Evolutionary conservation across 2,888 invertebrate genomes (phyloP).

Genomic region (Cephus pulcher): DNA sequence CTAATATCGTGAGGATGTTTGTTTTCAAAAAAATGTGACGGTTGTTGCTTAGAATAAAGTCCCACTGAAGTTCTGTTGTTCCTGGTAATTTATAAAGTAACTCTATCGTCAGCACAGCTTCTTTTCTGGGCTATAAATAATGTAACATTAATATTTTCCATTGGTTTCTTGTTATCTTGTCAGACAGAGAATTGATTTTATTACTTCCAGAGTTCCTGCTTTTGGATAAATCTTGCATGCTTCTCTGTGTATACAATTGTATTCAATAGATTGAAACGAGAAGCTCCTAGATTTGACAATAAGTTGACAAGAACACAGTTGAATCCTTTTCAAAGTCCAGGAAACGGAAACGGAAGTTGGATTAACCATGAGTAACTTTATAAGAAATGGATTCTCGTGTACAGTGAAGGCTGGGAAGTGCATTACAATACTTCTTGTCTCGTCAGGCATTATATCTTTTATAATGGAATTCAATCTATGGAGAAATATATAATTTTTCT

Average conservation of each 20-base stretch:
- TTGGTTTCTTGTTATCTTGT: not conserved
- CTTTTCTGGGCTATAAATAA: constrained; percentile 15
- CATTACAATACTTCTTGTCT: constrained; percentile 43
- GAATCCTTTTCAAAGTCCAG: constrained; percentile 52
- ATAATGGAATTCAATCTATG: constrained; percentile 54
- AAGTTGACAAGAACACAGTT: constrained; percentile 58
- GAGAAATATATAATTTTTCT: constrained; percentile 12
- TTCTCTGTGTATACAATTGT: constrained; percentile 60
- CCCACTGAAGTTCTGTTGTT: constrained; percentile 56
- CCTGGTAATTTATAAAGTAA: constrained; percentile 54
- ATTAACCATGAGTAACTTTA: constrained; percentile 57
- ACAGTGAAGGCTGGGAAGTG: constrained; percentile 53
- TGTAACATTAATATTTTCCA: not conserved
- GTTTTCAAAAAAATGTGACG: constrained; percentile 57
- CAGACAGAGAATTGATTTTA: not conserved
- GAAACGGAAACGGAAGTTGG: constrained; percentile 41
- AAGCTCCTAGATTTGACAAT: constrained; percentile 39
- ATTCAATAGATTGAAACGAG: constrained; percentile 47
- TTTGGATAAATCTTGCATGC: constrained; percentile 51
- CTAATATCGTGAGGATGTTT: constrained; percentile 30
- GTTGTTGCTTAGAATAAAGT: constrained; percentile 55
- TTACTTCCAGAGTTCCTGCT: constrained; percentile 50
- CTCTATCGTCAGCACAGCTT: constrained; percentile 49
- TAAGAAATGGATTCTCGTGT: constrained; percentile 42
- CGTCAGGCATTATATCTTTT: constrained; percentile 38